phyloP scores from a whole-genome alignment of 2,113 vertebrate species.

The Eclectus roratus region DNA sequence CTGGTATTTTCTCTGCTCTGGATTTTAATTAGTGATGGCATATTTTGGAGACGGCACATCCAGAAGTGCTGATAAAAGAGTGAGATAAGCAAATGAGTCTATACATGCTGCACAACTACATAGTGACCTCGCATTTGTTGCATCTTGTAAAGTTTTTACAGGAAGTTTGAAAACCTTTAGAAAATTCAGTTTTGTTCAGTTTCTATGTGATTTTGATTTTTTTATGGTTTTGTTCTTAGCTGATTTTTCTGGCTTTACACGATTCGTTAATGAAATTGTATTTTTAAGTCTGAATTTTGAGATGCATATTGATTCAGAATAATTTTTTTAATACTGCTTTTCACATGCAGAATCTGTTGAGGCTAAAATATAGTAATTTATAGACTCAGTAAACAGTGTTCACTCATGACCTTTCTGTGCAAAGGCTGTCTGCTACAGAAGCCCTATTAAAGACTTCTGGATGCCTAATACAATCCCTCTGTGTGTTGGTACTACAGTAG shows the following conservation, averaged over 20 bases:
- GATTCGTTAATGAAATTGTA: not conserved
- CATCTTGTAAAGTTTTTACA: not conserved
- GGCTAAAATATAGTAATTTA: slow-evolving; percentile 32
- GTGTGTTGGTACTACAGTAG: slow-evolving; percentile 37
- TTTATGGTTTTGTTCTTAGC: not conserved
- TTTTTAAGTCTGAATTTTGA: slow-evolving; percentile 1
- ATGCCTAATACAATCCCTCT: slow-evolving; percentile 35
- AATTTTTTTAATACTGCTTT: not conserved
- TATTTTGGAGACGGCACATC: not conserved
- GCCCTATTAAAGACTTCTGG: slow-evolving; percentile 47
- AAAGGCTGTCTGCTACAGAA: slow-evolving; percentile 47
- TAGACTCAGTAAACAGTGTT: slow-evolving; percentile 49
- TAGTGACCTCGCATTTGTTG: not conserved
- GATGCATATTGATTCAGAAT: not conserved
- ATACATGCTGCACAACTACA: not conserved
- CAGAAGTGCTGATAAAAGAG: not conserved
- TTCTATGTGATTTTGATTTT: not conserved
- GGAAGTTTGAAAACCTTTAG: not conserved
- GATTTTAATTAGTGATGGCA: not conserved
- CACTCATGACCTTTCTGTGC: slow-evolving; percentile 50
- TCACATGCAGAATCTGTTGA: slow-evolving; percentile 23
- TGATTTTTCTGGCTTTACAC: not conserved
- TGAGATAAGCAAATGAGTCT: not conserved
- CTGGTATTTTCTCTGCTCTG: not conserved
- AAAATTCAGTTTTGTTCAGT: not conserved